Conservation (phyloP, 2,888 invertebrate genomes). For the Meiosimyza decipiens region DNA sequence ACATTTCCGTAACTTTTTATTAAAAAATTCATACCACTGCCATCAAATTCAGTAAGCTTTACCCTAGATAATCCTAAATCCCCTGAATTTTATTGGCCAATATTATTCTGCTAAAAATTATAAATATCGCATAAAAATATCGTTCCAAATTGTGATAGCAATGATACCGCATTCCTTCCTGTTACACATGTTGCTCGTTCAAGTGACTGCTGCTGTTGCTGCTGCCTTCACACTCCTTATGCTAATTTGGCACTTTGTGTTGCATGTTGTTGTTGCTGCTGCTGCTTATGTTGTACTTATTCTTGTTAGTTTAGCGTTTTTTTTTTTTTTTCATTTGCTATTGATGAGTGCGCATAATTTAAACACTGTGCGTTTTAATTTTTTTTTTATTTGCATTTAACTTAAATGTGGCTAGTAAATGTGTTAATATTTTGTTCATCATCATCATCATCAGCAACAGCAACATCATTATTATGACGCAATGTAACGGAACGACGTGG, state of each 20-base stretch:
- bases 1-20: too few species aligned
- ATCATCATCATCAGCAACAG: slow-evolving; percentile 31
- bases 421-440: slow-evolving; percentile 37
- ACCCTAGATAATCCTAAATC: too few species aligned
- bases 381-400: slow-evolving; percentile 21
- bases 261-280: slow-evolving; percentile 4
- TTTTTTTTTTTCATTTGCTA: slow-evolving; percentile 10
- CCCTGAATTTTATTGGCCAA: too few species aligned
- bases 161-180: background rate
- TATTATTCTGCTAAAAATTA: too few species aligned
- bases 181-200: background rate
- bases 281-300: slow-evolving; percentile 17
- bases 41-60: too few species aligned
- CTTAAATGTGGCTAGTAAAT: slow-evolving; percentile 24
- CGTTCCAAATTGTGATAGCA: too few species aligned
- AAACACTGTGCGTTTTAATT: slow-evolving; percentile 18
- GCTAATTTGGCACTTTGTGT: slow-evolving; percentile 24
- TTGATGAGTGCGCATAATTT: slow-evolving; percentile 21
- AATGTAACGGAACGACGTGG: slow-evolving; percentile 6
- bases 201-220: slow-evolving; percentile 10
- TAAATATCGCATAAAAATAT: too few species aligned
- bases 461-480: slow-evolving; percentile 28
- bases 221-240: slow-evolving; percentile 15
- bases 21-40: too few species aligned
- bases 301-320: slow-evolving; percentile 7